Conservation (phyloP, 2,888 invertebrate genomes). For the Sabatieria punctata region DNA sequence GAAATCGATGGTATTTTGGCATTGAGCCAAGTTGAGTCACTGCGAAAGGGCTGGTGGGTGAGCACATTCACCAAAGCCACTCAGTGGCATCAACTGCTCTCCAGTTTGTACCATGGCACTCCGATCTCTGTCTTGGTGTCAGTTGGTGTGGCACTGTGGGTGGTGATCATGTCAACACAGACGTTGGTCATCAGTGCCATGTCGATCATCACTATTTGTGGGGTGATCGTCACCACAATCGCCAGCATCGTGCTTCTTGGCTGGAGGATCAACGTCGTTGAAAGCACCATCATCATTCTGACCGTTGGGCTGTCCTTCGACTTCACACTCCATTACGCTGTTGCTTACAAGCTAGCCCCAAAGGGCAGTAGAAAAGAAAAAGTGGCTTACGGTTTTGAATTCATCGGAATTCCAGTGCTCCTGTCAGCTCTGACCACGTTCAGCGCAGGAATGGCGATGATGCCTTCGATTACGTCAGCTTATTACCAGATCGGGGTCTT, state of each 20-base stretch:
- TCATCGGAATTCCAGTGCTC: constrained; percentile 64
- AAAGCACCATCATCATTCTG: constrained; percentile 75
- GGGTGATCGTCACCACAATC: constrained; percentile 65
- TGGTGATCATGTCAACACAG: constrained; percentile 47
- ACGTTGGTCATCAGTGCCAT: constrained; percentile 64
- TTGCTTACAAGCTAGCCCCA: constrained; percentile 40
- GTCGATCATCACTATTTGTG: constrained; percentile 44
- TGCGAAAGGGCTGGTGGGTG: constrained; percentile 4
- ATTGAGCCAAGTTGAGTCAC: neutral
- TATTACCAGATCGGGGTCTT: constrained; percentile 82
- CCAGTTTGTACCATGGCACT: constrained; percentile 61
- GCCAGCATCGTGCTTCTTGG: constrained; percentile 41
- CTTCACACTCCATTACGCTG: constrained; percentile 74
- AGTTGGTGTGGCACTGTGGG: constrained; percentile 44
- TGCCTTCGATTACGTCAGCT: constrained; percentile 62
- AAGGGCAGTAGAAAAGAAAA: neutral
- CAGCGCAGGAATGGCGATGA: constrained; percentile 67
- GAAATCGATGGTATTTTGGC: constrained; percentile 31
- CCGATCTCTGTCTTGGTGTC: constrained; percentile 61
- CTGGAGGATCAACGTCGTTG: constrained; percentile 82
- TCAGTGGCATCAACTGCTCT: constrained; percentile 53
- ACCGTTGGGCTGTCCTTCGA: constrained; percentile 84
- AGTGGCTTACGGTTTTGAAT: neutral
- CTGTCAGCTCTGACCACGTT: constrained; percentile 74
- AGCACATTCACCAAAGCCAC: neutral